A percentile compares a stretch with the other conserved stretches of the same genome.
Evolutionary conservation across 2,113 vertebrate genomes (phyloP).

Genomic region (Panthera uncia): DNA sequence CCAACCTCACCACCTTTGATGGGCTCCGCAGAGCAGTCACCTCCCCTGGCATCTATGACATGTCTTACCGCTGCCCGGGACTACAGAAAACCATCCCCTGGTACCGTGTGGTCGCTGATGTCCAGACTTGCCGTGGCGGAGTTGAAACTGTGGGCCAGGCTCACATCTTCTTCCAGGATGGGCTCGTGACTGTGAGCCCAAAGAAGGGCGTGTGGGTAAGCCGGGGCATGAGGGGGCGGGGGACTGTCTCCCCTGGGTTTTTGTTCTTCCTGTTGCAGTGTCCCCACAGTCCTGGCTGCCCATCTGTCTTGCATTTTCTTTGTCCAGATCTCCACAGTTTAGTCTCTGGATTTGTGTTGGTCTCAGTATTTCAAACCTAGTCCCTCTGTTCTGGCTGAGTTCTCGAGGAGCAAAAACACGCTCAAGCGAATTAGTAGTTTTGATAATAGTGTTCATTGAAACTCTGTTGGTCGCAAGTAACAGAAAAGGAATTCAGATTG

Average conservation of each 20-base stretch:
- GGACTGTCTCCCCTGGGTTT: not conserved
- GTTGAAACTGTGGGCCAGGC: not conserved
- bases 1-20: conserved; percentile 75
- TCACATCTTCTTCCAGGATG: conserved; percentile 71
- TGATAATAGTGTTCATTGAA: not conserved
- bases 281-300: not conserved
- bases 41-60: conserved; percentile 68
- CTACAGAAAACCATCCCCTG: not conserved
- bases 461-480: not conserved
- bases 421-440: not conserved
- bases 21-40: not conserved
- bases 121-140: conserved; percentile 27
- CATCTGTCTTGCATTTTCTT: not conserved
- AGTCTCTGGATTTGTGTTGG: not conserved
- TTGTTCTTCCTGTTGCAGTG: not conserved
- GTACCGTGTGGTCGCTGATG: conserved; percentile 76
- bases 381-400: not conserved
- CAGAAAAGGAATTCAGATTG: not conserved
- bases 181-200: conserved; percentile 62
- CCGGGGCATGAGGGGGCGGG: not conserved
- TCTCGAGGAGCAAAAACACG: not conserved
- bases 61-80: conserved; percentile 69
- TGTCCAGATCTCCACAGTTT: not conserved
- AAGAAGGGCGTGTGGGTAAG: conserved; percentile 77
- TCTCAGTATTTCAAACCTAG: not conserved